A percentile compares a stretch with the other conserved stretches of the same genome.
Conservation (phyloP, 2,797 vertebrate genomes). For the Galaxias olidus region DNA sequence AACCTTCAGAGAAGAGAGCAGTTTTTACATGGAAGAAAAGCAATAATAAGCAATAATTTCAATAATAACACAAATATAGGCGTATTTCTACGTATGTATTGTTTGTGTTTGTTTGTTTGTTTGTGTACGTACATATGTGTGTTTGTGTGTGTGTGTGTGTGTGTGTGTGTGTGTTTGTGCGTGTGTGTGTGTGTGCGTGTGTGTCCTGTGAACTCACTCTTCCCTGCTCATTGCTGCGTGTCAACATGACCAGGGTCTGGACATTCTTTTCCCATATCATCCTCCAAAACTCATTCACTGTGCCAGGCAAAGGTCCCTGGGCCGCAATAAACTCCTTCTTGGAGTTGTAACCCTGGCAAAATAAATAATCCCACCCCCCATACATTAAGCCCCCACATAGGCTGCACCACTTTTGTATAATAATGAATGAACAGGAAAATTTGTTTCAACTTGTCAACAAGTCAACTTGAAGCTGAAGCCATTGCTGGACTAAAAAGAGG, state of each 20-base stretch:
- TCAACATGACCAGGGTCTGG: constrained; percentile 91
- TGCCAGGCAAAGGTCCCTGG: constrained; percentile 91
- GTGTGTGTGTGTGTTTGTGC: neutral
- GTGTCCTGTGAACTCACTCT: constrained; percentile 76
- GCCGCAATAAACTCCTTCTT: constrained; percentile 92
- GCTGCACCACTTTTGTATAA: no score
- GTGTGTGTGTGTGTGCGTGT: neutral
- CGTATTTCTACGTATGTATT: neutral
- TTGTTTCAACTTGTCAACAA: no score
- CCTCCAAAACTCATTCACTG: constrained; percentile 92
- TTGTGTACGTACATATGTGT: neutral
- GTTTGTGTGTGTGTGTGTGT: neutral
- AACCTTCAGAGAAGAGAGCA: constrained; percentile 55
- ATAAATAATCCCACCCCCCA: constrained; percentile 9
- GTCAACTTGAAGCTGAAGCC: constrained; percentile 25
- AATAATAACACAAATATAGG: no score
- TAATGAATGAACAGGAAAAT: no score
- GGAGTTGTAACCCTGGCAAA: constrained; percentile 85
- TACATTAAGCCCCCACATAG: neutral
- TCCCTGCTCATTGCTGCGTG: constrained; percentile 92
- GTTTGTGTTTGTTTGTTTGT: constrained; percentile 5
- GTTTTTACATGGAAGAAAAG: neutral
- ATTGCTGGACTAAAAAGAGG: constrained; percentile 10
- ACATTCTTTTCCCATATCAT: constrained; percentile 97
- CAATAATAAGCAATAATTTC: no score